phyloP scores from a whole-genome alignment of 2,797 vertebrate genomes.

The Pogonophryne albipinna region DNA sequence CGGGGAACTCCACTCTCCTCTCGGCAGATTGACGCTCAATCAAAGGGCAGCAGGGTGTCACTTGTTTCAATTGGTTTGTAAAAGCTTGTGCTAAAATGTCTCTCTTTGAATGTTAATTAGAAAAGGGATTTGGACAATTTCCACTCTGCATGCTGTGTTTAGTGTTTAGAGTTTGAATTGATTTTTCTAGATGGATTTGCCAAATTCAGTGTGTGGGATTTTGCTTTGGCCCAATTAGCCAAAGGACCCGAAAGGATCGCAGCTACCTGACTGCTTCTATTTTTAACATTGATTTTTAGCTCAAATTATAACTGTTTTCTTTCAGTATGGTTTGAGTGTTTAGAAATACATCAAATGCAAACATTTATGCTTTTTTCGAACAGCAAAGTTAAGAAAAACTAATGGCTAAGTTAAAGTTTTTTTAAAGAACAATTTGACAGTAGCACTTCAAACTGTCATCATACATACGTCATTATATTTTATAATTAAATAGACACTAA shows the following conservation, averaged over 20 bases:
- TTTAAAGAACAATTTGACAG: conserved; percentile 7
- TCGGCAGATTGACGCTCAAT: conserved; percentile 69
- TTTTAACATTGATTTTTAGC: conserved; percentile 38
- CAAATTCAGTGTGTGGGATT: conserved; percentile 44
- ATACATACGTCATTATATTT: not conserved
- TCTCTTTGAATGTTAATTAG: conserved; percentile 76
- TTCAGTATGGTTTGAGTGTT: conserved; percentile 13
- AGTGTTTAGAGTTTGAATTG: conserved; percentile 55
- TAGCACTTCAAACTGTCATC: not conserved
- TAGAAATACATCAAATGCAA: conserved; percentile 17
- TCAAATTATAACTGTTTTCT: conserved; percentile 19
- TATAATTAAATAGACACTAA: conserved; percentile 8
- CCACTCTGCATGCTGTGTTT: conserved; percentile 58
- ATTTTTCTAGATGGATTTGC: conserved; percentile 56
- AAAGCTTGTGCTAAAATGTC: conserved; percentile 62
- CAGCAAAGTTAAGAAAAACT: not conserved
- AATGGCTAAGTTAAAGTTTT: not conserved
- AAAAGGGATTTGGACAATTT: conserved; percentile 63
- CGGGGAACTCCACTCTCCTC: conserved; percentile 57
- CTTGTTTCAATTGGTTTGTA: conserved; percentile 60
- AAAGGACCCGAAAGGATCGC: conserved; percentile 37
- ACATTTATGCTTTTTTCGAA: not conserved
- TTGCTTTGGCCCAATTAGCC: conserved; percentile 51
- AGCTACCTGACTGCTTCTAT: conserved; percentile 43
- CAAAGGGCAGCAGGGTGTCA: conserved; percentile 67